Base-by-base conservation (phyloP, 2,797 vertebrate species). In the Darevskia nairensis region DNA sequence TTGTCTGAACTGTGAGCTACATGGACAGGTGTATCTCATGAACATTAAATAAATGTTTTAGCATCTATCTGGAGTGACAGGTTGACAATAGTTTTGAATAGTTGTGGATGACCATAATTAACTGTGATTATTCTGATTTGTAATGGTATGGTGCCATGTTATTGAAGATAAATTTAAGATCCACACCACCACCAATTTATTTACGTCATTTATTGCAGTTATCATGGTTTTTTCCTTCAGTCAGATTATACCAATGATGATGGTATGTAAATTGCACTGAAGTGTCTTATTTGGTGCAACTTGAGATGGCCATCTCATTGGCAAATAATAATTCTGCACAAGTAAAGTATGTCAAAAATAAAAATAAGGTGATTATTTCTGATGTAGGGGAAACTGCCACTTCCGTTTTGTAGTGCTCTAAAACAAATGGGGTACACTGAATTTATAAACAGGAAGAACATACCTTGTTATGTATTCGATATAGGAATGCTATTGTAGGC, bases 1-100 rank as follows among this genome's bases (percentile, higher is more conserved):
- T 91, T 92, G 90, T 91, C 88, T 94, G 93, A 8, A 66, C 94
- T 93, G 92, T 91, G 29, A 84, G n/a, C 84, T 92, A 87, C 90
- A 84, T 89, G 90, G 13, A 35, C 81, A 86, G 92, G 29, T 84
- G 84, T 96, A 75, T 93, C 89, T 94, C 86, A 86, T 94, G 84
- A 88, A 32, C 92, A 3, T 90, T 7, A 88, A 85, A 84, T 68
- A 35, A 64, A 81, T 90, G 68, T 93, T 82, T 93, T 81, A 13
- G 50, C 75, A 92, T 35, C 46, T 75, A 17, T 91, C 55, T 86
- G 78, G 69, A 41, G 46, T 89, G 86, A 78, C 90, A 86, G 1
- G 44, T 84, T 80, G 84, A 85, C 7, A 86, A 11, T 88, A 35
- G 6, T 50, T 85, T 21, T 64, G 46, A 68, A 71, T 69, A 84